Base-by-base conservation (phyloP, 2,113 vertebrate species). In the Scophthalmus maximus region DNA sequence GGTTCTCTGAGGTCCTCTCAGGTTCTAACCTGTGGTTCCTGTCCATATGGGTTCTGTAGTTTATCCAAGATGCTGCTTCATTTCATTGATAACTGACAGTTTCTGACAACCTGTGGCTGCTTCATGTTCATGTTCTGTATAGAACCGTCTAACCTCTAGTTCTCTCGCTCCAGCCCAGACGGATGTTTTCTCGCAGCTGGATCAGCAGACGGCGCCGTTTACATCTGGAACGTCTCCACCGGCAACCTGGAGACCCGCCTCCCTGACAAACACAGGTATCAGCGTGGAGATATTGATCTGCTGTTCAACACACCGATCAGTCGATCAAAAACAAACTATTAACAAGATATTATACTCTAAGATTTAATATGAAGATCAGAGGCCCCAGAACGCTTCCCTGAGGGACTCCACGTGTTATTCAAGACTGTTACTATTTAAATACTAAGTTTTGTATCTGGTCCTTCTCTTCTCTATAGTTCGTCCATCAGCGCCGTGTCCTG, bases 401-500 rank as follows among this genome's bases (percentile, higher is more conserved):
- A 61, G 71, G 60, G 6, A 26, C 71, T 12, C n/a, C 59, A 34
- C 15, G 12, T 36, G 18, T 17, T 23, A 26, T 25, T 25, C 3
- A 12, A 36, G 10, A 18, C 55, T 26, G 23, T n/a, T 25, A 20
- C 44, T 22, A n/a, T n/a, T 52, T 51, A 26, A 29, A 5, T 14
- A 20, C 8, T n/a, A n/a, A n/a, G n/a, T n/a, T n/a, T n/a, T n/a
- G n/a, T n/a, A n/a, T n/a, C n/a, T n/a, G n/a, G n/a, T n/a, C n/a
- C 20, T 12, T 17, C 30, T 22, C 3, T 26, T 76, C 10, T 26
- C 51, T 42, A 20, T 57, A 97, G 95, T 9, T 75, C 92, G 2
- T 85, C 95, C 2, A 85, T 97, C 83, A 94, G 93, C 0, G 95
- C 96, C 0, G 94, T 97, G 79, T 92, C 95, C 57, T 97, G 96